Percentiles rank a stretch among this genome's conserved stretches.
Conservation (phyloP, 2,888 invertebrate species). For the Yponomeuta evonymella region DNA sequence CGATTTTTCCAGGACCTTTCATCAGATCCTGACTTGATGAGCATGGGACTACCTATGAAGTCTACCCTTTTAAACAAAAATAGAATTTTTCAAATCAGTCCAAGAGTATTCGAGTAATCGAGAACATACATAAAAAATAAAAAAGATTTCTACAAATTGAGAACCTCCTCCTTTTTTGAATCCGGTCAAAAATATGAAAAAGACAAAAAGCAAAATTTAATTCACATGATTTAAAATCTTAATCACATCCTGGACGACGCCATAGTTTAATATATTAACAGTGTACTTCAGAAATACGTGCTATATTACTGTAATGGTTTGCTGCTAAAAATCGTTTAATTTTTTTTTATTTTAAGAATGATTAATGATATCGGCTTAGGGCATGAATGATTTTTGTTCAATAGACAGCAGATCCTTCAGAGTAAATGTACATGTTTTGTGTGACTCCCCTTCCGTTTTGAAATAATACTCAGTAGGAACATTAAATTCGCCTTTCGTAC, state of each 20-base stretch:
- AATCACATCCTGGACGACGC: background rate
- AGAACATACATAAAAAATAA: too few relatives aligned
- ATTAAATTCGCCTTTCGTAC: conserved; percentile 36
- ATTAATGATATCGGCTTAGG: conserved; percentile 63
- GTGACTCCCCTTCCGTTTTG: conserved; percentile 39
- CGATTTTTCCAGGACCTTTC: too few relatives aligned
- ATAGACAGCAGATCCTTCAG: conserved; percentile 55
- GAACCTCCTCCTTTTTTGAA: too few relatives aligned
- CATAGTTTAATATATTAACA: background rate
- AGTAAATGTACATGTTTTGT: conserved; percentile 31
- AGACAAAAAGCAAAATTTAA: background rate
- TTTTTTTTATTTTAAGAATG: conserved; percentile 45
- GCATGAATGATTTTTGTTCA: conserved; percentile 57
- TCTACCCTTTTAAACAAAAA: too few relatives aligned
- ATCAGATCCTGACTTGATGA: too few relatives aligned
- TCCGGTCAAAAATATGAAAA: background rate
- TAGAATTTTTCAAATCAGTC: too few relatives aligned
- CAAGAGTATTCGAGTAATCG: too few relatives aligned
- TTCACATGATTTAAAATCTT: background rate
- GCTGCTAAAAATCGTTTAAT: conserved; percentile 26
- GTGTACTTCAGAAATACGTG: background rate
- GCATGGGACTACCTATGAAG: too few relatives aligned
- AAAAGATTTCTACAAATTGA: too few relatives aligned
- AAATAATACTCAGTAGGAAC: conserved; percentile 47
- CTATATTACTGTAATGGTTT: background rate